A percentile compares a stretch with the other conserved stretches of the same genome.
Evolutionary conservation across 1,140 invertebrate genomes (phyloP).

Genomic region (Drosophila fuyamai): DNA sequence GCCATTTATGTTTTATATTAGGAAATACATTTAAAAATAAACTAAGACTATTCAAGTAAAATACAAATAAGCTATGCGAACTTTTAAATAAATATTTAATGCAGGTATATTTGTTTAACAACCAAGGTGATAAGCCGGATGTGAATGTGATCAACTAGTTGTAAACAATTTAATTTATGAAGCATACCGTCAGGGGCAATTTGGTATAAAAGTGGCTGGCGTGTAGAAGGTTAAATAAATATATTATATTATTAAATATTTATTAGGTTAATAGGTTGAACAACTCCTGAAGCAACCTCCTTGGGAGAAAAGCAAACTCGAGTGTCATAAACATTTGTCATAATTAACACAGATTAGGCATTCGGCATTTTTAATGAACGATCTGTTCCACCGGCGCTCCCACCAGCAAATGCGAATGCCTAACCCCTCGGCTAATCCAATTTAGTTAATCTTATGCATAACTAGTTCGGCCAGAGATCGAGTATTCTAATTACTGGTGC

Average conservation of each 20-base stretch:
- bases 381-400: slow-evolving; percentile 23
- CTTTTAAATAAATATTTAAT: not conserved
- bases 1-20: no score
- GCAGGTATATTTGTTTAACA: not conserved
- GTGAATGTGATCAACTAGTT: not conserved
- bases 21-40: no score
- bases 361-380: slow-evolving; percentile 28
- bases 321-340: slow-evolving; percentile 47
- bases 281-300: slow-evolving; percentile 11
- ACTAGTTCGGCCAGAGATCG: slow-evolving; percentile 40
- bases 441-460: slow-evolving; percentile 48
- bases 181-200: slow-evolving; percentile 21
- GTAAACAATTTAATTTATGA: slow-evolving; percentile 17
- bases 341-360: slow-evolving; percentile 54
- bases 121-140: slow-evolving; percentile 17
- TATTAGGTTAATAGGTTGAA: not conserved
- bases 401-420: slow-evolving; percentile 1
- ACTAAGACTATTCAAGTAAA: no score
- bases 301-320: not conserved
- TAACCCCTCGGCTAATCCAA: slow-evolving; percentile 36
- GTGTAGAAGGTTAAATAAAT: not conserved
- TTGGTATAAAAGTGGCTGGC: not conserved
- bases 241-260: not conserved
- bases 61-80: no score
- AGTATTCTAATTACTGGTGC: slow-evolving; percentile 47